Conservation (phyloP, 2,888 invertebrate genomes). For the Protophormia terraenovae region DNA sequence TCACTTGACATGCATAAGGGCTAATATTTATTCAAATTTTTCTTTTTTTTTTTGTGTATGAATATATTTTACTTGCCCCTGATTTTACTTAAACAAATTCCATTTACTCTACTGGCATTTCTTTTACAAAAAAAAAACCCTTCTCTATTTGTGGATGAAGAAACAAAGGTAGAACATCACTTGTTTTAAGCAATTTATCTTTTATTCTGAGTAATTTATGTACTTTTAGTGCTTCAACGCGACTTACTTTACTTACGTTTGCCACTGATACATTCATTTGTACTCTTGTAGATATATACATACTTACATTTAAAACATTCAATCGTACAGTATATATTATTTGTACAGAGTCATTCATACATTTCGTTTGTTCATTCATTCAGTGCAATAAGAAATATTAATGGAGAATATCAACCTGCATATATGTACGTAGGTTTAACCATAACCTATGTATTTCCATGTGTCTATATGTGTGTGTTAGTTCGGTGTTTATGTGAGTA, state of each 20-base stretch:
- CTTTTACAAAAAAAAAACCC: background rate
- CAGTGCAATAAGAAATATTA: conserved; percentile 55
- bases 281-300: background rate
- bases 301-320: background rate
- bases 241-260: conserved; percentile 55
- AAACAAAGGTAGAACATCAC: conserved; percentile 53
- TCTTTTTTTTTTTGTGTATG: too few species aligned
- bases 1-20: conserved; percentile 37
- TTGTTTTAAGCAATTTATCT: conserved; percentile 63
- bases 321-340: background rate
- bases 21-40: conserved; percentile 41
- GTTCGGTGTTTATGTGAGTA: background rate
- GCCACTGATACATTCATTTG: conserved; percentile 9
- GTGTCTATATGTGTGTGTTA: background rate
- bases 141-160: background rate
- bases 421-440: conserved; percentile 38
- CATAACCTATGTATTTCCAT: conserved; percentile 20
- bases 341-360: background rate
- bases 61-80: conserved; percentile 26
- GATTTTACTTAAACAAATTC: background rate
- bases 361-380: background rate
- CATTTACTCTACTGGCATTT: background rate
- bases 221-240: conserved; percentile 63
- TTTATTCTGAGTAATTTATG: conserved; percentile 67
- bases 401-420: conserved; percentile 58